These are phyloP conservation scores for Fabriciana adippe DNA, from an alignment of 2,888 invertebrate species.

Conservation along the genomic window DNA sequence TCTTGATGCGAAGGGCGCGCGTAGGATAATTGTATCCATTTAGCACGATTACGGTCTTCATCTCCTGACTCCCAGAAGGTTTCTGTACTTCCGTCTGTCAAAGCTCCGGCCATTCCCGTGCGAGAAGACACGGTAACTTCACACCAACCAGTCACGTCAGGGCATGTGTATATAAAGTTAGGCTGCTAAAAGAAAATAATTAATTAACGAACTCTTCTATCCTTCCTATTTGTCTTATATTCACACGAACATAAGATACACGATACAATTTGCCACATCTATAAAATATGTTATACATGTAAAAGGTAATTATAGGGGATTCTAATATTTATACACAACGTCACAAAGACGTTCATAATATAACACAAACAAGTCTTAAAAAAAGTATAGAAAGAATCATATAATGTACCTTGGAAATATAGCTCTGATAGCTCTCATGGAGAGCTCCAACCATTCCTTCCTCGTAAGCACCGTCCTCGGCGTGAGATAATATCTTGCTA, in stretches of 20 bases:
- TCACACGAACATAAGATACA: no score
- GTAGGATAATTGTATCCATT: conserved; percentile 86
- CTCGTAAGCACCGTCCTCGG: conserved; percentile 88
- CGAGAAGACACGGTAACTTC: conserved; percentile 96
- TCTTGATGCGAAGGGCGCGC: conserved; percentile 72
- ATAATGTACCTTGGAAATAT: conserved; percentile 36
- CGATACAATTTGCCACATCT: no score
- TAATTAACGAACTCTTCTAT: background rate
- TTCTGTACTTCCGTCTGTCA: conserved; percentile 97
- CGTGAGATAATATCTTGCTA: conserved; percentile 95
- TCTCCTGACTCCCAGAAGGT: conserved; percentile 99
- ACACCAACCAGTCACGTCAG: conserved; percentile 88
- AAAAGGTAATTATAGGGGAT: background rate
- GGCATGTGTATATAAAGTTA: conserved; percentile 85
- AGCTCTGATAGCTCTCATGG: conserved; percentile 70
- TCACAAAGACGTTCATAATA: background rate
- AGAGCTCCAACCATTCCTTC: conserved; percentile 63
- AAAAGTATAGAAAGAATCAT: no score
- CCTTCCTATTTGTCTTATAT: no score
- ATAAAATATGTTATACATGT: background rate
- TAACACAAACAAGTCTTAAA: no score
- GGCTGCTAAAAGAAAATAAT: conserved; percentile 39
- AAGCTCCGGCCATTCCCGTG: conserved; percentile 95
- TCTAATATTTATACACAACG: no score
- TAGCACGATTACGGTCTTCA: conserved; percentile 96